Conservation (phyloP, 2,888 invertebrate genomes). For the Chymomyza fuscimana region DNA sequence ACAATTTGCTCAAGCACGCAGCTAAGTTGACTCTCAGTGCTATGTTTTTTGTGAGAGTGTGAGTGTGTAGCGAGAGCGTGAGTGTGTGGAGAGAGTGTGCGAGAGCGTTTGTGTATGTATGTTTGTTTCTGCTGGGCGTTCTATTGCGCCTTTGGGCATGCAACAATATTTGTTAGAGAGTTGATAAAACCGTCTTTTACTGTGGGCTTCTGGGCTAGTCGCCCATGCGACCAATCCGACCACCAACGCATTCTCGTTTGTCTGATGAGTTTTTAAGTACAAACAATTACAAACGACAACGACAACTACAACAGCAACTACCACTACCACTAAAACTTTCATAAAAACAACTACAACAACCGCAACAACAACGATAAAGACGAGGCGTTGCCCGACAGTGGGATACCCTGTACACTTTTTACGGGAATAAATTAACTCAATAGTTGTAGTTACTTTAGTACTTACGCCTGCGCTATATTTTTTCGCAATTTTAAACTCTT, state of each 20-base stretch:
- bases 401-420: background rate
- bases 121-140: constrained; percentile 1
- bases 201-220: background rate
- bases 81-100: background rate
- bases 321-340: constrained; percentile 27
- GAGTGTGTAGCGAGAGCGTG: background rate
- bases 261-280: constrained; percentile 73
- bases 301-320: no score
- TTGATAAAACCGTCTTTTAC: constrained; percentile 7
- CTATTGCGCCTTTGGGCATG: constrained; percentile 46
- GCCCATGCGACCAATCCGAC: background rate
- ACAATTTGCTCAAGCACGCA: constrained; percentile 25
- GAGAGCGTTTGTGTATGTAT: background rate
- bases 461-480: no score
- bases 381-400: background rate
- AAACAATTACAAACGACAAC: constrained; percentile 68
- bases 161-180: constrained; percentile 43
- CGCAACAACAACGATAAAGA: constrained; percentile 6
- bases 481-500: no score
- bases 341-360: constrained; percentile 20
- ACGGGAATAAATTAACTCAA: no score
- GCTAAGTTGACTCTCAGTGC: constrained; percentile 31
- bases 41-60: background rate
- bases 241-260: constrained; percentile 61
- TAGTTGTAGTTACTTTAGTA: no score